Percentiles rank a stretch among this genome's conserved stretches.
Evolutionary conservation across 2,113 vertebrate species (phyloP).

Genomic region (Hoplias malabaricus): DNA sequence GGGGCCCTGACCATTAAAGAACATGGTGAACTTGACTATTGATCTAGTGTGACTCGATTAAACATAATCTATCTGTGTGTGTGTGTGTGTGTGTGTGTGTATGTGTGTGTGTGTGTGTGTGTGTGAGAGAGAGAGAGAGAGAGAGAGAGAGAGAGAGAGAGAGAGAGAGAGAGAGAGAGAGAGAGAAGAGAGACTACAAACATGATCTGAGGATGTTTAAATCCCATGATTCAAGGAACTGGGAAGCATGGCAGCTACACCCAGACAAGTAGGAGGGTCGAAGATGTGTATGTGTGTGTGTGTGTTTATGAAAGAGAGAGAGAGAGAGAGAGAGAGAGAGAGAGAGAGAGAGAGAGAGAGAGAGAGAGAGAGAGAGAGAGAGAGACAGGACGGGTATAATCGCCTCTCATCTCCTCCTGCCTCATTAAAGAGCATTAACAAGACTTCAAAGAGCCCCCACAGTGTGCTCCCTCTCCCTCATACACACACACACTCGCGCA

Average conservation of each 20-base stretch:
- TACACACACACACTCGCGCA: slow-evolving; percentile 15
- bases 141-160: not conserved
- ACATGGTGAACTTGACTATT: slow-evolving; percentile 26
- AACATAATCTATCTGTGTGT: slow-evolving; percentile 18
- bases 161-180: not conserved
- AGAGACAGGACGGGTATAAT: slow-evolving; percentile 53
- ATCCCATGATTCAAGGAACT: not conserved
- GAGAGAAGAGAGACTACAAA: slow-evolving; percentile 24
- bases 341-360: too few species aligned
- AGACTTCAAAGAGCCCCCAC: slow-evolving; percentile 63
- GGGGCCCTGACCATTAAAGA: too few species aligned
- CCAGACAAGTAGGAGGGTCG: not conserved
- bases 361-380: too few species aligned
- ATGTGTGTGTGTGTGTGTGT: not conserved
- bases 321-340: too few species aligned
- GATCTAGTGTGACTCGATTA: slow-evolving; percentile 13
- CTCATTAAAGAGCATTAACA: slow-evolving; percentile 64
- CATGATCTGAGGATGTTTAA: not conserved
- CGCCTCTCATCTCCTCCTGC: slow-evolving; percentile 57
- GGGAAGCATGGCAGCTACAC: not conserved
- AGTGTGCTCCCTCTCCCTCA: not conserved
- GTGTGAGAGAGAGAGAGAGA: not conserved
- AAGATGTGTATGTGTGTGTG: slow-evolving; percentile 1
- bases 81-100: slow-evolving; percentile 13
- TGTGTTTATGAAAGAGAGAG: slow-evolving; percentile 31